Conservation (phyloP, 2,113 vertebrate species). For the Xiphias gladius region DNA sequence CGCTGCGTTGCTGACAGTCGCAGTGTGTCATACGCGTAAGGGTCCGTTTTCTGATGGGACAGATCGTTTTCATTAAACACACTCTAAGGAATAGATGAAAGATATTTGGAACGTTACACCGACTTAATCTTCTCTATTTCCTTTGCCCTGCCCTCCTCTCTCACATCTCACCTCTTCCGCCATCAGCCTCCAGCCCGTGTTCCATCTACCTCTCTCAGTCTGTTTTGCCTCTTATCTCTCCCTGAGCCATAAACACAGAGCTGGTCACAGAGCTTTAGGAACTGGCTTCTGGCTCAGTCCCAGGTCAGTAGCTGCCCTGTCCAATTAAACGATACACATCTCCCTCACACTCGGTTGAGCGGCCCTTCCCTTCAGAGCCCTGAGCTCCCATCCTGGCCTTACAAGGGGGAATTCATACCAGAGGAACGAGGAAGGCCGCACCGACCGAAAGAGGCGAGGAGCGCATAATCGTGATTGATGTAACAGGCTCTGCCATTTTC, state of each 20-base stretch:
- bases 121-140: constrained; percentile 22
- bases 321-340: constrained; percentile 79
- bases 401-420: constrained; percentile 65
- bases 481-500: constrained; percentile 8
- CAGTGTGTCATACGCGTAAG: constrained; percentile 21
- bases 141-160: constrained; percentile 16
- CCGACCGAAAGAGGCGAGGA: constrained; percentile 36
- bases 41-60: constrained; percentile 6
- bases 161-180: constrained; percentile 1
- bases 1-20: neutral
- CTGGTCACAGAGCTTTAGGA: constrained; percentile 30
- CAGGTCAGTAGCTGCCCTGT: constrained; percentile 78
- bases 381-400: constrained; percentile 44
- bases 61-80: constrained; percentile 6
- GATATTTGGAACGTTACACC: constrained; percentile 6
- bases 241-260: constrained; percentile 23
- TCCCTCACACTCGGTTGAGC: constrained; percentile 67
- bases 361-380: constrained; percentile 58
- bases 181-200: neutral
- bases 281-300: constrained; percentile 49
- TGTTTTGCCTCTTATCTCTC: constrained; percentile 42
- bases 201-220: constrained; percentile 25
- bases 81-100: neutral
- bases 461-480: constrained; percentile 9
- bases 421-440: constrained; percentile 38